Conservation (phyloP, 2,797 vertebrate genomes). For the Potorous gilbertii region DNA sequence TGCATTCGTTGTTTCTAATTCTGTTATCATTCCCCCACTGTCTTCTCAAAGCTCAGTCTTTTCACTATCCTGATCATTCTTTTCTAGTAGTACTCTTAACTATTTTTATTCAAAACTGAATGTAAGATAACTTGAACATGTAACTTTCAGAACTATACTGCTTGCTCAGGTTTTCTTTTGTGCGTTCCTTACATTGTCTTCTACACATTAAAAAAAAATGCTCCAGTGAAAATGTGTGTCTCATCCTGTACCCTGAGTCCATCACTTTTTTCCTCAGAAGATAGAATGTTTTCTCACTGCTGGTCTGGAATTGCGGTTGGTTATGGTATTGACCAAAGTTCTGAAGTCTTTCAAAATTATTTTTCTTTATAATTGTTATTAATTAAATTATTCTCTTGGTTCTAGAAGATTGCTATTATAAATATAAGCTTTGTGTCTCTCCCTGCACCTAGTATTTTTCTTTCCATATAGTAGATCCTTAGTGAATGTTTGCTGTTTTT, state of each 20-base stretch:
- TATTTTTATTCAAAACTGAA: not conserved
- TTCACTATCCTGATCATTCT: not conserved
- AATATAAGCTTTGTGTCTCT: not conserved
- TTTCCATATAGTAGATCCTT: not conserved
- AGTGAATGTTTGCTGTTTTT: not conserved
- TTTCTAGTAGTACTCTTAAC: not conserved
- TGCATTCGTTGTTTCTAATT: not conserved
- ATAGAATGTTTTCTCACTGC: not conserved
- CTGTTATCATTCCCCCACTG: not conserved
- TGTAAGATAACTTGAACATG: not conserved
- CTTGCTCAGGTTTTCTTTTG: not conserved
- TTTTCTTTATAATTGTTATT: not conserved
- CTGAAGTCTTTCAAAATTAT: not conserved
- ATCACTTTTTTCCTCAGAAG: not conserved
- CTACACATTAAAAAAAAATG: not conserved
- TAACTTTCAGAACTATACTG: not conserved
- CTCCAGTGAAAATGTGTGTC: not conserved
- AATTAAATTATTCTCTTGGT: not conserved
- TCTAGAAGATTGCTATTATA: not conserved
- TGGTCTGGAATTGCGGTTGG: not conserved
- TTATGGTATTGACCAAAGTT: not conserved
- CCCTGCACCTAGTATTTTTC: not conserved
- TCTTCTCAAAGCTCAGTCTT: not conserved
- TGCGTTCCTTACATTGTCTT: not conserved
- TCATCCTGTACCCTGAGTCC: not conserved